phyloP scores from a whole-genome alignment of 1,140 invertebrate species.

The Bradysia coprophila region DNA sequence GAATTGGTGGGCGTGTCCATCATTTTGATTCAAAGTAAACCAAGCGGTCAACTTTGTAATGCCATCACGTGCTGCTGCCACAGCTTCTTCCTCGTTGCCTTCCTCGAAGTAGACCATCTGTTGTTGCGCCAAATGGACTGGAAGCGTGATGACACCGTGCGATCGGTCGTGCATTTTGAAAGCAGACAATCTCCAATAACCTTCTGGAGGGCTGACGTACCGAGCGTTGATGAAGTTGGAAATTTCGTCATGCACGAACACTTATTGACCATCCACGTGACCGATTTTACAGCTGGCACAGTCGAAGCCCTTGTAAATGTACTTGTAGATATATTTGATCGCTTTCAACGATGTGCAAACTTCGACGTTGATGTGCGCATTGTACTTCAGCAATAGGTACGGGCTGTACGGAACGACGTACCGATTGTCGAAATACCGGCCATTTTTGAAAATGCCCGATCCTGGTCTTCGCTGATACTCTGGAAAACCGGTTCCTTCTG shows the following conservation, averaged over 20 bases:
- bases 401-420: conserved; percentile 34
- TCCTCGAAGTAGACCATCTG: background rate
- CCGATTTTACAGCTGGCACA: conserved; percentile 10
- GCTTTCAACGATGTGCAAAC: conserved; percentile 28
- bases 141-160: background rate
- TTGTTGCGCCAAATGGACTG: background rate
- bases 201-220: background rate
- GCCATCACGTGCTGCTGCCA: background rate
- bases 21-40: background rate
- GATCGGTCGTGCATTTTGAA: background rate
- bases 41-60: background rate
- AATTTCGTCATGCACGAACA: background rate
- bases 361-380: conserved; percentile 30
- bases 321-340: conserved; percentile 30
- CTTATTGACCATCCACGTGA: background rate
- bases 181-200: too few relatives aligned
- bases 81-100: background rate
- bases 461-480: conserved; percentile 12
- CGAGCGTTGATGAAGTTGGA: background rate
- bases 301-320: conserved; percentile 25
- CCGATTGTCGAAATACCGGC: conserved; percentile 22
- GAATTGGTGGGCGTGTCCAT: background rate
- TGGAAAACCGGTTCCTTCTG: conserved; percentile 26
- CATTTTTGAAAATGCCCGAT: too few relatives aligned
- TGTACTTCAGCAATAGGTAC: conserved; percentile 26